Conservation (phyloP, 2,113 vertebrate genomes). For the Scomber colias region DNA sequence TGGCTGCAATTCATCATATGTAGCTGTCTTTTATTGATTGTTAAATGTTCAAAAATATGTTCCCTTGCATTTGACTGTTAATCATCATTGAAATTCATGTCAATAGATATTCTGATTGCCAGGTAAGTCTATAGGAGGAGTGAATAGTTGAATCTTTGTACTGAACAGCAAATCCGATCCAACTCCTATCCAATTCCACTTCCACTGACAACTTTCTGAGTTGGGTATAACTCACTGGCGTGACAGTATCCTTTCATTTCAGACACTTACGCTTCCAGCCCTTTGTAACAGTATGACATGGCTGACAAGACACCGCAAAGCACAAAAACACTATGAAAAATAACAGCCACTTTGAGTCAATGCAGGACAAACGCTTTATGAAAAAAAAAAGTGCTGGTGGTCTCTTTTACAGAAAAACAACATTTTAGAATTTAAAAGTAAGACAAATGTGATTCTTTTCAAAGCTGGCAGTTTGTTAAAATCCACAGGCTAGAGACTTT, state of each 20-base stretch:
- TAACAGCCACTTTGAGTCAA: conserved; percentile 22
- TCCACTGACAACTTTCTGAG: too few relatives aligned
- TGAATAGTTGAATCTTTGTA: too few relatives aligned
- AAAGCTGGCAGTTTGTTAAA: conserved; percentile 51
- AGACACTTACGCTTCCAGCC: conserved; percentile 1
- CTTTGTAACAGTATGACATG: conserved; percentile 14
- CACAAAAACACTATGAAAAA: conserved; percentile 13
- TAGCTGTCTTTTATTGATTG: too few relatives aligned
- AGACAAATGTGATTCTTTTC: conserved; percentile 60
- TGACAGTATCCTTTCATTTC: conserved; percentile 10
- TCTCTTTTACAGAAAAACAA: conserved; percentile 17
- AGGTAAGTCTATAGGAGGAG: too few relatives aligned
- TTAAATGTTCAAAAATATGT: too few relatives aligned
- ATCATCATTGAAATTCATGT: too few relatives aligned
- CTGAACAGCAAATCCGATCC: too few relatives aligned
- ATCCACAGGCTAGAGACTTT: conserved; percentile 38
- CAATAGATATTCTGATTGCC: too few relatives aligned
- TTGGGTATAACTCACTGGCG: neutral
- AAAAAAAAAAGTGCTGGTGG: conserved; percentile 17
- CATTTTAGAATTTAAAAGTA: conserved; percentile 28
- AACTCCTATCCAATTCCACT: too few relatives aligned
- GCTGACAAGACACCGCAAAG: conserved; percentile 8
- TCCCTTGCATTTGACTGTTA: too few relatives aligned
- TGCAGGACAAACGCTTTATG: conserved; percentile 24
- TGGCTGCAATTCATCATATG: too few relatives aligned